Evolutionary conservation across 2,113 vertebrate genomes (phyloP), one percentile per base, ranked within the genome.

Genomic region (Cacatua alba): DNA sequence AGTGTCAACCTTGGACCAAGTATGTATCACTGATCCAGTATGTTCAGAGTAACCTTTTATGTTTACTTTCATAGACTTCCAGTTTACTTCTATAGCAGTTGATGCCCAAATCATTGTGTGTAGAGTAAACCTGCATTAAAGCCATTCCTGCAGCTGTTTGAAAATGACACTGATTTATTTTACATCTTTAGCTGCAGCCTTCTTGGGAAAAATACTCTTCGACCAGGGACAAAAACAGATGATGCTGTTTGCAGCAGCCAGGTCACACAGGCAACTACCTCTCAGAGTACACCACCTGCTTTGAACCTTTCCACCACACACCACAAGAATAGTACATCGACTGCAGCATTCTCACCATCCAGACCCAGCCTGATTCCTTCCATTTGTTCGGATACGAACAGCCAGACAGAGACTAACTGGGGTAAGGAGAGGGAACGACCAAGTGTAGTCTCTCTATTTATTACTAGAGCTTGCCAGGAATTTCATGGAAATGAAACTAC

Each of bases 1-100:
- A 57, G 10, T 98, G 98, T 67, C 97, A 5, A 1, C 97, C 96
- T 44, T 98, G 98, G 98, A 98, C 97, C 31, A 95, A 98, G 98
- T 98, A 97, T 20, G 98, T 97, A 60, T 75, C 15, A 2, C 44
- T 33, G n/a, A 48, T 7, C 52, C 28, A 37, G 3, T 1, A 1
- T 9, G 15, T 39, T 49, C 44, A 37, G 48, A 67, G 60, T 59
- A 26, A 12, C 17, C 2, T 43, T 44, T 33, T 23, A 29, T 29
- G 11, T 13, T 59, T 35, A 59, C 57, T 59, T 59, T 35, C 20
- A 31, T 19, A 53, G 52, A 12, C 52, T 53, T 53, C 28, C 17
- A 4, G 4, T 23, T 74, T 43, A 10, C 2, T 37, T 67, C 16
- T 59, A 11, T 6, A 26, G 52, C 49, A 35, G 9, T 3, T 33